phyloP scores from a whole-genome alignment of 2,113 vertebrate species.

The Cathartes aura region DNA sequence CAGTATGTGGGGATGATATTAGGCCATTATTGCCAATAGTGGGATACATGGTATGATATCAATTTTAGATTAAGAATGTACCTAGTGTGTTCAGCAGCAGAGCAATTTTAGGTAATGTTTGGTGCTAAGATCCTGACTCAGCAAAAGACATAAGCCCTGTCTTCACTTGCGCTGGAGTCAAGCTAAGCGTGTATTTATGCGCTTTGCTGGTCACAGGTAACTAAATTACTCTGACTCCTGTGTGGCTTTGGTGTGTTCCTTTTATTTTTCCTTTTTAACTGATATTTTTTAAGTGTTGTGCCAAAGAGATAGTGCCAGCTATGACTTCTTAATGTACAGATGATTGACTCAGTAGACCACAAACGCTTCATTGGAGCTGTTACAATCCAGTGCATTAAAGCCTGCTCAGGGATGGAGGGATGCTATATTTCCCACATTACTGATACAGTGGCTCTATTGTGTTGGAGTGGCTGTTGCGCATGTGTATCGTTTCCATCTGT shows the following conservation, averaged over 20 bases:
- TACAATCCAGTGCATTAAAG: slow-evolving; percentile 26
- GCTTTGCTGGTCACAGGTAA: background rate
- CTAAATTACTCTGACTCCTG: background rate
- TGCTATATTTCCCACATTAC: slow-evolving; percentile 49
- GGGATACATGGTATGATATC: background rate
- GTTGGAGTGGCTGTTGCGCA: slow-evolving; percentile 8
- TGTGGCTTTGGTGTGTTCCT: background rate
- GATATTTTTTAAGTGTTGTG: slow-evolving; percentile 3
- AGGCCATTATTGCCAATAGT: background rate
- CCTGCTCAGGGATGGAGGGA: slow-evolving; percentile 34
- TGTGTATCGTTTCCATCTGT: slow-evolving; percentile 59
- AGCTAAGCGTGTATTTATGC: background rate
- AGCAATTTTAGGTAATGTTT: background rate
- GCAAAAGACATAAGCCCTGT: background rate
- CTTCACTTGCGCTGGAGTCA: background rate
- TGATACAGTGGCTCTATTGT: slow-evolving; percentile 42
- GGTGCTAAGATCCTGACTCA: background rate
- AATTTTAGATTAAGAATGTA: background rate
- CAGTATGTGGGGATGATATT: accelerated
- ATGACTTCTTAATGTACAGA: slow-evolving; percentile 31
- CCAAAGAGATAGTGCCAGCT: slow-evolving; percentile 23
- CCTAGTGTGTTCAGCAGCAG: background rate
- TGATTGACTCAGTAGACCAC: slow-evolving; percentile 40
- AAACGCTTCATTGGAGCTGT: slow-evolving; percentile 51
- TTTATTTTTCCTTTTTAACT: slow-evolving; percentile 31